Conservation (phyloP, 2,113 vertebrate genomes). For the Helogale parvula region DNA sequence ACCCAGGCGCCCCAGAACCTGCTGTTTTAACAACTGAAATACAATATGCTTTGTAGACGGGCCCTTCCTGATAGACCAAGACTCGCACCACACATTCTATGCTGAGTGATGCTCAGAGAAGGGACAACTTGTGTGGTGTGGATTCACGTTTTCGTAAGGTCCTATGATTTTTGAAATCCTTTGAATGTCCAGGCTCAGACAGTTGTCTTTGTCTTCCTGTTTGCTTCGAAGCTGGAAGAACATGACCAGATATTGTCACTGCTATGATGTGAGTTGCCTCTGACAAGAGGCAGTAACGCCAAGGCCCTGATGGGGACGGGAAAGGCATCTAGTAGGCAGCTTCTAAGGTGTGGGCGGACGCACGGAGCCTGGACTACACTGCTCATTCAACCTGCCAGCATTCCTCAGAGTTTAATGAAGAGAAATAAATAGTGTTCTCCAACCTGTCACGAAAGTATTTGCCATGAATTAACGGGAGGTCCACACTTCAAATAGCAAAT, state of each 20-base stretch:
- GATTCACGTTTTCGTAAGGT: neutral
- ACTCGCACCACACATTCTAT: fast-evolving
- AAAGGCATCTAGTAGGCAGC: neutral
- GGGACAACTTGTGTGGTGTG: fast-evolving
- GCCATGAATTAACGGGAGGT: neutral
- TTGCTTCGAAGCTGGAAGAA: neutral
- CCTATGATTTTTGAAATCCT: neutral
- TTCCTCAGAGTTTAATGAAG: neutral
- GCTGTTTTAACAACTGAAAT: neutral
- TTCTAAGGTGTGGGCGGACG: constrained; percentile 24
- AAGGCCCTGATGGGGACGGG: neutral
- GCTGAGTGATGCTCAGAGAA: neutral
- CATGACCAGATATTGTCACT: fast-evolving
- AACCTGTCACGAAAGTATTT: neutral
- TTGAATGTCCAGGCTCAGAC: neutral
- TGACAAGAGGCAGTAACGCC: neutral
- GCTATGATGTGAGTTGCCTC: neutral
- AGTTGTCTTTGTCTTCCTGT: neutral
- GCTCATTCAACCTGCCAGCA: neutral
- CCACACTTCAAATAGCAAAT: neutral
- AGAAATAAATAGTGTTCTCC: neutral
- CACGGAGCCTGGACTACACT: fast-evolving
- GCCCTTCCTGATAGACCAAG: neutral
- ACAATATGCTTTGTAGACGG: neutral
- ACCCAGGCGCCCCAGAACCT: too few relatives aligned